Evolutionary conservation across 2,797 vertebrate species (phyloP).

Genomic region (Pseudochirops corinnae): DNA sequence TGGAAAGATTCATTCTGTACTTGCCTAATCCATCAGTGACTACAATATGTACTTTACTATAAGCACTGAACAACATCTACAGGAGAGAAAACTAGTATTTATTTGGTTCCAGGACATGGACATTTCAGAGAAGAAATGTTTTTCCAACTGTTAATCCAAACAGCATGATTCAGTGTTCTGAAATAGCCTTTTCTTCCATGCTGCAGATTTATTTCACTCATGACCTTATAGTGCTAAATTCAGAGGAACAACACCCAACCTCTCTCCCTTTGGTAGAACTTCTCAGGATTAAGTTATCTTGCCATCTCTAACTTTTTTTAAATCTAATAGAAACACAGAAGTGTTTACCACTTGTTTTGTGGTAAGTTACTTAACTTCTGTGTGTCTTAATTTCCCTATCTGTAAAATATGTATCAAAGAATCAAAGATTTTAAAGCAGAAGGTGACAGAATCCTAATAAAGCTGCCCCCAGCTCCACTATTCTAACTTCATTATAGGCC

Average conservation of each 20-base stretch:
- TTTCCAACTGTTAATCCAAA: conserved; percentile 53
- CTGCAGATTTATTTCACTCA: conserved; percentile 24
- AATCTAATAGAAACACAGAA: not conserved
- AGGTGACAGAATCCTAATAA: not conserved
- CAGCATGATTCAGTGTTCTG: not conserved
- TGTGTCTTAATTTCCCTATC: not conserved
- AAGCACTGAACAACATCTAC: not conserved
- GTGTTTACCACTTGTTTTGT: not conserved
- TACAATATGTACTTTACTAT: conserved; percentile 35
- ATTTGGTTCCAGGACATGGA: conserved; percentile 39
- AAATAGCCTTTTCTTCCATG: not conserved
- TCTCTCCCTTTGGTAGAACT: not conserved
- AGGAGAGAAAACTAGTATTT: conserved; percentile 4
- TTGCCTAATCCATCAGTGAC: conserved; percentile 45
- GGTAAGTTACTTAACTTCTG: not conserved
- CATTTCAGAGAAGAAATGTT: conserved; percentile 24
- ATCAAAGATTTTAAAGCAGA: not conserved
- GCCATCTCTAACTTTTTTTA: not conserved
- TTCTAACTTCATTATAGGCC: too few species aligned
- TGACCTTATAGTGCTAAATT: not conserved
- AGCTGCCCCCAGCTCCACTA: too few species aligned
- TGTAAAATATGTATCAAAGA: not conserved
- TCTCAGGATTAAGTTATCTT: not conserved
- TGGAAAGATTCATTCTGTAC: conserved; percentile 37
- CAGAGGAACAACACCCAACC: not conserved